Evolutionary conservation across 1,140 invertebrate species (phyloP).

Genomic region (Drosophila sucinea): DNA sequence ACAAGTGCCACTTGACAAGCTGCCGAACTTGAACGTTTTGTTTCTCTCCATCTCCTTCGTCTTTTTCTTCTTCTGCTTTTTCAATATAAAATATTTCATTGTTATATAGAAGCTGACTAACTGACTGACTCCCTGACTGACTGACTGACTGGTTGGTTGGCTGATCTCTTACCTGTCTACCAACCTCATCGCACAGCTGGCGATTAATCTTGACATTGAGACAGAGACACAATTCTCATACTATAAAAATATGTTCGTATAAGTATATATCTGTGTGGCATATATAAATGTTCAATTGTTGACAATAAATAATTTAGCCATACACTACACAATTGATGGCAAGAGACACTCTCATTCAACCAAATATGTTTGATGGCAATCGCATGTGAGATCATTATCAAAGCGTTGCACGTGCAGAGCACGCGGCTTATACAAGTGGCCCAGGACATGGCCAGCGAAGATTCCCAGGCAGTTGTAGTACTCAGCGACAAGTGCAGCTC

Average conservation of each 20-base stretch:
- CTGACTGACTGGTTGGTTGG: slow-evolving; percentile 23
- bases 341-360: slow-evolving; percentile 44
- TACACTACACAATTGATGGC: slow-evolving; percentile 24
- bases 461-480: slow-evolving; percentile 46
- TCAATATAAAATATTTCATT: slow-evolving; percentile 70
- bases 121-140: slow-evolving; percentile 41
- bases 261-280: slow-evolving; percentile 30
- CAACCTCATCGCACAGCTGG: slow-evolving; percentile 75
- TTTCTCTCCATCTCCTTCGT: slow-evolving; percentile 45
- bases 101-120: slow-evolving; percentile 65
- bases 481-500: slow-evolving; percentile 70
- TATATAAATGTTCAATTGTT: slow-evolving; percentile 62
- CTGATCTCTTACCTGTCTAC: slow-evolving; percentile 49
- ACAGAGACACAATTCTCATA: slow-evolving; percentile 25
- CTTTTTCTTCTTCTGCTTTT: slow-evolving; percentile 45
- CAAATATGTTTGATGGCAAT: slow-evolving; percentile 29
- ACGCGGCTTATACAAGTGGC: slow-evolving; percentile 69
- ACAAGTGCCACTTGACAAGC: slow-evolving; percentile 82
- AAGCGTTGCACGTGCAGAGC: slow-evolving; percentile 63
- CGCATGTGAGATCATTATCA: slow-evolving; percentile 71
- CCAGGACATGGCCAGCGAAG: slow-evolving; percentile 35
- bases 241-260: slow-evolving; percentile 10
- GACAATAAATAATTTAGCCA: slow-evolving; percentile 70
- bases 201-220: slow-evolving; percentile 81
- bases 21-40: slow-evolving; percentile 77